Percentiles rank a stretch among this genome's conserved stretches.
These are phyloP conservation scores for Nyctalus aviator DNA, from an alignment of 2,797 vertebrate species.

Conservation along the genomic window DNA sequence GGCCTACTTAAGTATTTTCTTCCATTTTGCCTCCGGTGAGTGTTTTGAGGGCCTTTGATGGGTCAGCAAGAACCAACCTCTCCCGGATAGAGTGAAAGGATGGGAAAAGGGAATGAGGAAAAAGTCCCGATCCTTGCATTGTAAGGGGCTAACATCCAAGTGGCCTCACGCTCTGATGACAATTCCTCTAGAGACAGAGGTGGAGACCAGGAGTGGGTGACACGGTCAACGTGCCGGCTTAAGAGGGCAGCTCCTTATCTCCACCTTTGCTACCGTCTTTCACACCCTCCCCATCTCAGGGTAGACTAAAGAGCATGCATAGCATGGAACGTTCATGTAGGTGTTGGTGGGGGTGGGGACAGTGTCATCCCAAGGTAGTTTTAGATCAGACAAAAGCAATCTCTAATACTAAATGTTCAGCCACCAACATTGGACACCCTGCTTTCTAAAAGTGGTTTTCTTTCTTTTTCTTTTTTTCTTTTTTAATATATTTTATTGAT, in stretches of 20 bases:
- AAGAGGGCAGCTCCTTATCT: neutral
- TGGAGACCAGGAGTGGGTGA: neutral
- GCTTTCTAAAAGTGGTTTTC: neutral
- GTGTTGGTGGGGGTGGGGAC: too few relatives aligned
- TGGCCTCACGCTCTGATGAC: neutral
- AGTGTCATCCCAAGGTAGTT: neutral
- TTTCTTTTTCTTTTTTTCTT: too few relatives aligned
- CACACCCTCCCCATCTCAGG: neutral
- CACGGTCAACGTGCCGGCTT: neutral
- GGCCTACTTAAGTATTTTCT: neutral
- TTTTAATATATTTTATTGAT: too few relatives aligned
- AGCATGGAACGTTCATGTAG: neutral
- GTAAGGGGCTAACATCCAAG: neutral
- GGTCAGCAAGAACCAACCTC: neutral
- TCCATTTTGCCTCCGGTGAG: slow-evolving; percentile 65
- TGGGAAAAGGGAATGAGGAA: neutral
- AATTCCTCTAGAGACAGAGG: neutral
- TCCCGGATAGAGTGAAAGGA: neutral
- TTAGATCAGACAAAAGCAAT: neutral
- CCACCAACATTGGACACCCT: neutral
- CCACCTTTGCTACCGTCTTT: neutral
- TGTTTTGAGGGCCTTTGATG: neutral
- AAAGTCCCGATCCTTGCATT: neutral
- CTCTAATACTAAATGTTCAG: neutral
- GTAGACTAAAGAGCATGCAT: neutral